A percentile compares a stretch with the other conserved stretches of the same genome.
Evolutionary conservation across 1,140 invertebrate species (phyloP).

Genomic region (Tribolium madens): DNA sequence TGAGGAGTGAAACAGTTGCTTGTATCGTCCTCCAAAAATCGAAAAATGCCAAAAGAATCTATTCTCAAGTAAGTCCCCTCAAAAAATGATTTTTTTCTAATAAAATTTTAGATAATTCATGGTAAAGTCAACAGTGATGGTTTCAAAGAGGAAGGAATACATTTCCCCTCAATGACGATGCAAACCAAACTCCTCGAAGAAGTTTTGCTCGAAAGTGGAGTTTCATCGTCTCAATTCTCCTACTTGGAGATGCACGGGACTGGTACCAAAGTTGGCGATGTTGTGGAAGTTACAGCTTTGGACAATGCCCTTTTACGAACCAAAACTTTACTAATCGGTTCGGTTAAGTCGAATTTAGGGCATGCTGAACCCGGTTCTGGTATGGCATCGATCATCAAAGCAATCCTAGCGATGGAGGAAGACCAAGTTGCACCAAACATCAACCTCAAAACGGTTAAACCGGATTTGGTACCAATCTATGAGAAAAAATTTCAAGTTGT

Average conservation of each 20-base stretch:
- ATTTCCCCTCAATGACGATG: constrained; percentile 87
- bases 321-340: constrained; percentile 84
- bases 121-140: constrained; percentile 87
- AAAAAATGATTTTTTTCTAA: no score
- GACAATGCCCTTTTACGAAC: constrained; percentile 77
- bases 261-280: constrained; percentile 84
- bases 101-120: constrained; percentile 64
- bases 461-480: constrained; percentile 74
- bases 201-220: constrained; percentile 87
- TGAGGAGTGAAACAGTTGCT: constrained; percentile 81
- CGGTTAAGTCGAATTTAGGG: constrained; percentile 94
- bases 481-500: constrained; percentile 77
- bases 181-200: constrained; percentile 85
- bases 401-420: constrained; percentile 80
- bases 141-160: constrained; percentile 82
- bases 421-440: constrained; percentile 84
- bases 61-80: constrained; percentile 65
- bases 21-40: constrained; percentile 86
- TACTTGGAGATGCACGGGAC: constrained; percentile 96
- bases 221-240: constrained; percentile 78
- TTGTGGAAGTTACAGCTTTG: constrained; percentile 90
- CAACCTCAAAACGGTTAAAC: constrained; percentile 79
- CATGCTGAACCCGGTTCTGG: constrained; percentile 93
- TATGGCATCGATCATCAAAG: constrained; percentile 86
- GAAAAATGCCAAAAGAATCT: constrained; percentile 81